Percentiles rank a stretch among this genome's conserved stretches.
phyloP scores from a whole-genome alignment of 2,888 invertebrate genomes.

The Megalurothrips usitatus region DNA sequence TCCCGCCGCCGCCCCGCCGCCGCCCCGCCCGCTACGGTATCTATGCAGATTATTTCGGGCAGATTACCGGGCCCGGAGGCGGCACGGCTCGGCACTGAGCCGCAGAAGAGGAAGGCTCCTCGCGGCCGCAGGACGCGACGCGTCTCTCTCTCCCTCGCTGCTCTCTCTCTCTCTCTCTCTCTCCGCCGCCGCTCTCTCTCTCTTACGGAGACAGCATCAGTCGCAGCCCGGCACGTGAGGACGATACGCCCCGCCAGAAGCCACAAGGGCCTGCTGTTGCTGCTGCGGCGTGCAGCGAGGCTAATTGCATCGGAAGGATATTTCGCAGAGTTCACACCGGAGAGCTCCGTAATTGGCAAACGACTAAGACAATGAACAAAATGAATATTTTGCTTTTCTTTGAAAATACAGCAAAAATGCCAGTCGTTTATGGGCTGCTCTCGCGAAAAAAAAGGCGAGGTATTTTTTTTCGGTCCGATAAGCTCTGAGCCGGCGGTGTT shows the following conservation, averaged over 20 bases:
- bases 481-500: no score
- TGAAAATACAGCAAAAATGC: no score
- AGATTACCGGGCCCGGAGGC: background rate
- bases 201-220: background rate
- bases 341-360: no score
- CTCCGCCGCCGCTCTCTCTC: background rate
- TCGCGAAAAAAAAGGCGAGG: no score
- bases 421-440: no score
- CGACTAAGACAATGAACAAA: no score
- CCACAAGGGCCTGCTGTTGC: no score
- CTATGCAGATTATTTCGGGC: conserved; percentile 20
- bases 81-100: background rate
- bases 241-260: background rate
- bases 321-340: no score
- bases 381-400: no score
- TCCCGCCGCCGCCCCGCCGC: background rate
- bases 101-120: background rate
- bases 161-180: background rate
- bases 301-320: no score
- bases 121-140: background rate
- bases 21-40: background rate
- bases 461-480: no score
- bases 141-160: background rate
- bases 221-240: background rate
- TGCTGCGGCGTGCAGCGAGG: no score